Evolutionary conservation across 2,797 vertebrate species (phyloP), one percentile per base, ranked within the genome.

Genomic region (Tympanoctomys barrerae): DNA sequence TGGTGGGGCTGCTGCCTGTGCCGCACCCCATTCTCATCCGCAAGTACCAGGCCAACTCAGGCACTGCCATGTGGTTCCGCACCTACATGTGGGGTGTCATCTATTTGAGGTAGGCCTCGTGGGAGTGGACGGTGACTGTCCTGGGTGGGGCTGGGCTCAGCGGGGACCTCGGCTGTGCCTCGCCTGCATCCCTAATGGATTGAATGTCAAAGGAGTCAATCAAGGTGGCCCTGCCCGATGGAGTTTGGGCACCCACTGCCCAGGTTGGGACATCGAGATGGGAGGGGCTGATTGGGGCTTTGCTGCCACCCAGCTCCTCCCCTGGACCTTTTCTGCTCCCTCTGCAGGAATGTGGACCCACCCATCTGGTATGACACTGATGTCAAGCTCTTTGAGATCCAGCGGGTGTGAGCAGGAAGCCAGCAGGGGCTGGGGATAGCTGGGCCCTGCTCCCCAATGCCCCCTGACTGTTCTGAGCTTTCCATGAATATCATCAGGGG

Each of bases 51-150:
- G 99, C 99, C 89, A 99, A 99, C 82, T 99, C 99, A 0, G 99
- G 99, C 97, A 99, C 99, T 0, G 99, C 99, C 98, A 99, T 99
- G 99, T 99, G 99, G 99, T 99, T 99, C 98, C 99, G 99, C 85
- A 99, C 99, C 57, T 99, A 99, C 98, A 99, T 99, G 99, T 99
- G 99, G 99, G 99, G 99, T 13, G 99, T 99, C 46, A 99, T 99
- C 97, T 99, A 99, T 97, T 97, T 99, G 98, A 99, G 99, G 99
- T 99, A 98, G 59, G 97, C 59, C 52, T n/a, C 1, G 10, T 1
- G 1, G 31, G 33, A 21, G 16, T 0, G 46, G 82, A 7, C 33
- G 12, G 77, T 26, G 3, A 3, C 62, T 49, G 0, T 46, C 92
- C 92, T 1, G 42, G 42, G 36, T 14, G 16, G 90, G 52, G 1